Evolutionary conservation across 2,888 invertebrate species (phyloP).

Genomic region (Latheticus oryzae): DNA sequence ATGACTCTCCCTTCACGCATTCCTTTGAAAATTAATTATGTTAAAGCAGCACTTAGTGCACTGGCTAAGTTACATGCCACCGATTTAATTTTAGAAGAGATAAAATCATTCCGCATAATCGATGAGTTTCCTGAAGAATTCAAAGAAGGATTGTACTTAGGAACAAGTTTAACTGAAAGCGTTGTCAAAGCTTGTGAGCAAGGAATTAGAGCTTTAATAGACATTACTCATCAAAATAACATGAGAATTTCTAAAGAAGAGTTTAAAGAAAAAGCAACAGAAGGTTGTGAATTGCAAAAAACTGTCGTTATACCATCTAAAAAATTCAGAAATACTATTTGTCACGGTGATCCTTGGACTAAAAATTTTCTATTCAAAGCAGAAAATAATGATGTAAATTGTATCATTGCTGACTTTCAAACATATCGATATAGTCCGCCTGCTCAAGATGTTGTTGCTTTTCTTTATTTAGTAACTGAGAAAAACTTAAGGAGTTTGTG

Average conservation of each 20-base stretch:
- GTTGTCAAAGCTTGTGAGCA: slow-evolving; percentile 58
- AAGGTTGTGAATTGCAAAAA: slow-evolving; percentile 40
- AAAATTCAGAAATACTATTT: slow-evolving; percentile 62
- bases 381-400: slow-evolving; percentile 46
- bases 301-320: slow-evolving; percentile 59
- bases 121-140: slow-evolving; percentile 43
- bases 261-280: slow-evolving; percentile 39
- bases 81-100: slow-evolving; percentile 61
- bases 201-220: slow-evolving; percentile 53
- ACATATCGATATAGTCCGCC: slow-evolving; percentile 53
- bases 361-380: slow-evolving; percentile 65
- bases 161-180: too few relatives aligned
- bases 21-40: slow-evolving; percentile 44
- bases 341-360: slow-evolving; percentile 67
- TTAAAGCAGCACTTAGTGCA: slow-evolving; percentile 48
- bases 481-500: slow-evolving; percentile 44
- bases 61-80: slow-evolving; percentile 56
- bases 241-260: slow-evolving; percentile 30
- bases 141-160: too few relatives aligned
- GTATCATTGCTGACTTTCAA: slow-evolving; percentile 55
- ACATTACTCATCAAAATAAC: slow-evolving; percentile 40
- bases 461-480: slow-evolving; percentile 50
- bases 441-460: slow-evolving; percentile 51
- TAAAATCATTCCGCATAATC: slow-evolving; percentile 43
- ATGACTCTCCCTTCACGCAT: slow-evolving; percentile 43